phyloP scores from a whole-genome alignment of 1,140 invertebrate species.

The Zaprionus vittiger region DNA sequence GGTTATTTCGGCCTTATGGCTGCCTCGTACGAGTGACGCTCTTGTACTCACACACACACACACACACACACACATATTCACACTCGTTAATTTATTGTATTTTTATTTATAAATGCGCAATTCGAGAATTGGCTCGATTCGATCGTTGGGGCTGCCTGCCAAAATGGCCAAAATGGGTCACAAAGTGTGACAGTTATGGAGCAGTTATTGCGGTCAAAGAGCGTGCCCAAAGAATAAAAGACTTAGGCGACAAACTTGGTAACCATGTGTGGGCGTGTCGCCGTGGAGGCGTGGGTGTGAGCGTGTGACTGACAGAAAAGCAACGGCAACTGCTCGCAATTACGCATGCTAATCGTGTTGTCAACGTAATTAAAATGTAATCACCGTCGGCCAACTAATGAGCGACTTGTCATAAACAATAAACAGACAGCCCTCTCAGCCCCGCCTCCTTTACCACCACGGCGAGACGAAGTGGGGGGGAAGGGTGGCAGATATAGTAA shows the following conservation, averaged over 20 bases:
- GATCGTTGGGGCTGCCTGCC: background rate
- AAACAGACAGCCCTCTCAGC: background rate
- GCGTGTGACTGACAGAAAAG: conserved; percentile 13
- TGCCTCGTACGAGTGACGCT: background rate
- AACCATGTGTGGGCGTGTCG: conserved; percentile 28
- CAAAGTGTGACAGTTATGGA: conserved; percentile 75
- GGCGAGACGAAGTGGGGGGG: background rate
- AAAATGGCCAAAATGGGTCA: conserved; percentile 64
- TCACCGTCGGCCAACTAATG: conserved; percentile 65
- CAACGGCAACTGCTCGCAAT: conserved; percentile 51
- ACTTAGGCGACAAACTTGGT: conserved; percentile 60
- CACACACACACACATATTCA: background rate
- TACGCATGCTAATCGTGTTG: conserved; percentile 80
- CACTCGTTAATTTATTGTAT: conserved; percentile 63
- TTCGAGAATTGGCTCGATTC: conserved; percentile 25
- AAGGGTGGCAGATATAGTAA: conserved; percentile 56
- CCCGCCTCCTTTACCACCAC: background rate
- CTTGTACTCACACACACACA: background rate
- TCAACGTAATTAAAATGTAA: conserved; percentile 80
- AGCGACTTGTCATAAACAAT: conserved; percentile 66
- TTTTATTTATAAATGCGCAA: conserved; percentile 80
- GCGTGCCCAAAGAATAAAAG: conserved; percentile 62
- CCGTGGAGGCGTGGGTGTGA: conserved; percentile 3
- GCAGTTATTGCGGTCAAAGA: conserved; percentile 63
- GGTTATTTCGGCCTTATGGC: conserved; percentile 7